phyloP scores from a whole-genome alignment of 2,888 invertebrate genomes.

The Matsumyia berberina region DNA sequence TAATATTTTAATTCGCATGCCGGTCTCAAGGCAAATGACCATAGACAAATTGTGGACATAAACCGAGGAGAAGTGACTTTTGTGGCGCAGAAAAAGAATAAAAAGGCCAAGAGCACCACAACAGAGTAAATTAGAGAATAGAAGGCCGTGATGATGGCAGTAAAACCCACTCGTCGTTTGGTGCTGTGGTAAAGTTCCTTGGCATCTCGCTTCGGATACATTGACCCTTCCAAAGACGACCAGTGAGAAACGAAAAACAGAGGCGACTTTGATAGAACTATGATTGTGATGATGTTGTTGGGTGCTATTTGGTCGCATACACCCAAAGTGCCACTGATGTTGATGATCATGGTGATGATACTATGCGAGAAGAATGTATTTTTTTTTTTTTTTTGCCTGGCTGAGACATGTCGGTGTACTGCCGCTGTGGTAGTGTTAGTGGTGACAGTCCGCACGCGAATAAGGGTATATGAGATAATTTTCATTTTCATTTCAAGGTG shows the following conservation, averaged over 20 bases:
- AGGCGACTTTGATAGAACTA: constrained; percentile 56
- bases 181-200: constrained; percentile 51
- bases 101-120: constrained; percentile 23
- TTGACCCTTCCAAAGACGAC: constrained; percentile 56
- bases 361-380: constrained; percentile 42
- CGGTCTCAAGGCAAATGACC: constrained; percentile 55
- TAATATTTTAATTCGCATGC: constrained; percentile 35
- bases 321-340: constrained; percentile 32
- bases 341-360: constrained; percentile 43
- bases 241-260: constrained; percentile 30
- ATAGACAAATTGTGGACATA: constrained; percentile 60
- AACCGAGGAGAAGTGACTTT: constrained; percentile 37
- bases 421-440: constrained; percentile 18
- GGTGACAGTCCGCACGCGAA: constrained; percentile 32
- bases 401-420: constrained; percentile 14
- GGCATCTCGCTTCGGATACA: constrained; percentile 54
- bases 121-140: constrained; percentile 47
- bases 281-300: constrained; percentile 53
- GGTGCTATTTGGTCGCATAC: constrained; percentile 23
- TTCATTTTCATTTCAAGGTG: constrained; percentile 78
- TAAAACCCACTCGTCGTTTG: constrained; percentile 57
- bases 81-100: constrained; percentile 36
- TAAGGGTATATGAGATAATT: constrained; percentile 69
- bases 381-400: constrained; percentile 41
- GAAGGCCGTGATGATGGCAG: constrained; percentile 51